These are phyloP conservation scores for Ornithoptera priamus DNA, from an alignment of 2,888 invertebrate species.

Conservation along the genomic window DNA sequence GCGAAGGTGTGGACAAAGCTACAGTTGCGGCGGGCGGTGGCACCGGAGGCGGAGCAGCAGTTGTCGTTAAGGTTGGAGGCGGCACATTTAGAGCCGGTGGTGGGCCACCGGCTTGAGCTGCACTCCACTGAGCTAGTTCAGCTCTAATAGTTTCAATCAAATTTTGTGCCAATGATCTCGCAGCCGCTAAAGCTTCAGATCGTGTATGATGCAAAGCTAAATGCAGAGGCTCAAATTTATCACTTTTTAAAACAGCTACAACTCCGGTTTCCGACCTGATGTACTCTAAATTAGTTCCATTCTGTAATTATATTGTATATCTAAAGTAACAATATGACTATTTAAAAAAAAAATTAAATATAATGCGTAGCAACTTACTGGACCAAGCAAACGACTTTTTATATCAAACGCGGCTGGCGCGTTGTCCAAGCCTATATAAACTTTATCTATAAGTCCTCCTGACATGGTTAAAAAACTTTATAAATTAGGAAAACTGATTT, in stretches of 20 bases:
- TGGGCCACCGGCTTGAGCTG: conserved; percentile 67
- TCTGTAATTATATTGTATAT: conserved; percentile 55
- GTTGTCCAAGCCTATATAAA: conserved; percentile 88
- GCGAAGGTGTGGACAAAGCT: conserved; percentile 56
- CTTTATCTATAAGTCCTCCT: conserved; percentile 82
- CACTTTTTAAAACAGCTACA: conserved; percentile 85
- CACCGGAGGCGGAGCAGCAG: conserved; percentile 56
- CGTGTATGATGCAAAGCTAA: conserved; percentile 87
- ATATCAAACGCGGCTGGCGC: conserved; percentile 88
- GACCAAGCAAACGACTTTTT: conserved; percentile 86
- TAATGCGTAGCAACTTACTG: conserved; percentile 53
- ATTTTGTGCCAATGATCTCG: conserved; percentile 86
- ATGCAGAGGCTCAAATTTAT: conserved; percentile 86
- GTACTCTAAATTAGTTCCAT: conserved; percentile 86
- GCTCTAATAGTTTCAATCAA: conserved; percentile 88
- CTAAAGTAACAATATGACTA: background rate
- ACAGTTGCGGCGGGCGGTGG: conserved; percentile 59
- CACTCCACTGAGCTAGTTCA: conserved; percentile 76
- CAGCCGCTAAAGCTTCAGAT: conserved; percentile 83
- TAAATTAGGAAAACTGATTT: conserved; percentile 39
- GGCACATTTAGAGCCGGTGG: conserved; percentile 68
- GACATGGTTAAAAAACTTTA: conserved; percentile 57
- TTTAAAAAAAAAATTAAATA: background rate
- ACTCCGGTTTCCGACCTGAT: conserved; percentile 89
- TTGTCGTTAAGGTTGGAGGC: conserved; percentile 63